Base-by-base conservation (phyloP, 2,888 invertebrate species). In the Terebella lapidaria region DNA sequence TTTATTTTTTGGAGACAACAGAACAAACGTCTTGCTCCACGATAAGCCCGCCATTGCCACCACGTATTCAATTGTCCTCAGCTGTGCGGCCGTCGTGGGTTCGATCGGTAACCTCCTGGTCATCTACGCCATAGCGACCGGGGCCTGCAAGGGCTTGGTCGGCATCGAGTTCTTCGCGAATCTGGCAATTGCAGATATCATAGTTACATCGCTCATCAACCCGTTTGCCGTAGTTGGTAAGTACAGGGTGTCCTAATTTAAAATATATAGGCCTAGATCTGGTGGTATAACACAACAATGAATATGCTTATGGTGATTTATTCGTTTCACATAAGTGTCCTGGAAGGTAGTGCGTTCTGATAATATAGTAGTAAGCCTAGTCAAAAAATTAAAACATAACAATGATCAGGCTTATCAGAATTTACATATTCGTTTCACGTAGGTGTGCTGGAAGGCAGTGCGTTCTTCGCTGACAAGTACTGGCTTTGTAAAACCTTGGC, bases 401-500 rank as follows among this genome's bases (percentile, higher is more conserved):
- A n/a, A n/a, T n/a, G n/a, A n/a, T n/a, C n/a, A n/a, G n/a, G n/a
- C n/a, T n/a, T n/a, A n/a, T n/a, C n/a, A n/a, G n/a, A n/a, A n/a
- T n/a, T n/a, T n/a, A n/a, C n/a, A n/a, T n/a, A n/a, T n/a, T n/a
- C n/a, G 20, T 46, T n/a, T 46, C 4, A 46, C 15, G n/a, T 67
- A 73, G 73, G 70, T n/a, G 71, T 72, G 54, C 25, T 68, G 1
- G 65, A 71, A 54, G 74, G 74, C 1, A 65, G 64, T 24, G 57
- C 65, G 3, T 70, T 70, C 56, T 74, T 71, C 61, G 65, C 64
- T 25, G 60, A 29, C 4, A 49, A 66, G 3, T 68, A 70, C 3
- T 64, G 66, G n/a, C 54, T 73, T n/a, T 74, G 74, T 57, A 65
- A 66, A 27, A 55, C 62, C 0, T 61, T 74, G n/a, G 74, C 65